Evolutionary conservation across 2,888 invertebrate genomes (phyloP).

Genomic region (Macrophya annulata): DNA sequence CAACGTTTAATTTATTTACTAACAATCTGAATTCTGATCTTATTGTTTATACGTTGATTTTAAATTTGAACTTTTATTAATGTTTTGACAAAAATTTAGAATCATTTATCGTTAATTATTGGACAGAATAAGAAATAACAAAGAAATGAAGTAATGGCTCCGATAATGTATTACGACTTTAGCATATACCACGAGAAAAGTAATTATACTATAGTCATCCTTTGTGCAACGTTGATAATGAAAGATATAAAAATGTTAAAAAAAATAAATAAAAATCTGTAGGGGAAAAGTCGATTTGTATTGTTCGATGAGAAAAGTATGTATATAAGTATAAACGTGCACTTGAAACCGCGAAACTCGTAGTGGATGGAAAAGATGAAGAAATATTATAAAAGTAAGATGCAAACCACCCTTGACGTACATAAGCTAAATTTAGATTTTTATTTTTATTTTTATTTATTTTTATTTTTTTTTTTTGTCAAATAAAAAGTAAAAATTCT

Average conservation of each 20-base stretch:
- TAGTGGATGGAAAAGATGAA: background rate
- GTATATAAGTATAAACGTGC: background rate
- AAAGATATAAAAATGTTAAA: background rate
- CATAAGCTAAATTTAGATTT: background rate
- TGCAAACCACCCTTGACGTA: slow-evolving; percentile 1
- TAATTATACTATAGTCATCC: too few relatives aligned
- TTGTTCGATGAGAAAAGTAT: background rate
- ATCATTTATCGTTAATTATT: too few relatives aligned
- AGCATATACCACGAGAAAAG: too few relatives aligned
- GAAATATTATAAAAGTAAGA: background rate
- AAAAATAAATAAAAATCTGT: background rate
- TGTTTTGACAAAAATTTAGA: too few relatives aligned
- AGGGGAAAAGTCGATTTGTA: background rate
- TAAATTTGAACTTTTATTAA: too few relatives aligned
- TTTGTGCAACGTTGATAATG: background rate
- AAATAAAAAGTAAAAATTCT: background rate
- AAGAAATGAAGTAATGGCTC: too few relatives aligned
- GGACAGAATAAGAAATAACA: too few relatives aligned
- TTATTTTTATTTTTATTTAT: background rate
- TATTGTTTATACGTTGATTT: too few relatives aligned
- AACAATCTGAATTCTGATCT: too few relatives aligned
- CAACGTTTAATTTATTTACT: too few relatives aligned
- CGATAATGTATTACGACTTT: too few relatives aligned
- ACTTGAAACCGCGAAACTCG: background rate
- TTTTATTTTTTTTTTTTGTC: background rate